Base-by-base conservation (phyloP, 2,888 invertebrate species). In the Amiota minor region DNA sequence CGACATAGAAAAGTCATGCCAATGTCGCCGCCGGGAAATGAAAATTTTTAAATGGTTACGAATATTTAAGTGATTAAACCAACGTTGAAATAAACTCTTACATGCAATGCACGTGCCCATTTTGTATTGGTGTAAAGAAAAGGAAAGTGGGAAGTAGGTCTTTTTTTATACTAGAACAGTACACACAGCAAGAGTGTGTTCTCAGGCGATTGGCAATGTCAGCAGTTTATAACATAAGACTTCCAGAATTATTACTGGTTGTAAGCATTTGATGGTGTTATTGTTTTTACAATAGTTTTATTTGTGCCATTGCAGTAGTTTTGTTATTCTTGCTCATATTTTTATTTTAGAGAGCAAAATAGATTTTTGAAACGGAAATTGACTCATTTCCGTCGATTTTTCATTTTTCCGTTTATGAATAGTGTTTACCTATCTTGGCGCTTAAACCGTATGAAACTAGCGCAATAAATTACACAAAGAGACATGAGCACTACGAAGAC, bases 291-390 rank as follows among this genome's bases (percentile, higher is more conserved):
- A n/a, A n/a, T n/a, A 16, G n/a, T 53, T 59, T 20, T 16, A 18
- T 62, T 62, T 12, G 23, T 62, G 62, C n/a, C n/a, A 14, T 18
- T 62, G 23, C 3, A 10, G 61, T 12, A n/a, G n/a, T 62, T 35
- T 35, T 62, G 45, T 59, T 59, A 9, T 59, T 59, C n/a, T 59
- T 18, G 59, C 9, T 16, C 2, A 1, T 14, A 45, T 18, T 11
- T 67, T 20, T 20, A 10, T 67, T 49, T 23, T 67, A 50, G 49
- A 50, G 49, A 50, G 2, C 23, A n/a, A 18, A 53, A 53, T 68
- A 53, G 81, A 84, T 81, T 75, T 82, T 83, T 79, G 75, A 72
- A 77, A 80, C 80, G 83, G 83, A 83, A 83, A 85, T 83, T 83
- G 83, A 85, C 83, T 83, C 80, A 83, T 83, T 83, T 83, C 83